phyloP scores from a whole-genome alignment of 2,113 vertebrate genomes.

The Anolis carolinensis region DNA sequence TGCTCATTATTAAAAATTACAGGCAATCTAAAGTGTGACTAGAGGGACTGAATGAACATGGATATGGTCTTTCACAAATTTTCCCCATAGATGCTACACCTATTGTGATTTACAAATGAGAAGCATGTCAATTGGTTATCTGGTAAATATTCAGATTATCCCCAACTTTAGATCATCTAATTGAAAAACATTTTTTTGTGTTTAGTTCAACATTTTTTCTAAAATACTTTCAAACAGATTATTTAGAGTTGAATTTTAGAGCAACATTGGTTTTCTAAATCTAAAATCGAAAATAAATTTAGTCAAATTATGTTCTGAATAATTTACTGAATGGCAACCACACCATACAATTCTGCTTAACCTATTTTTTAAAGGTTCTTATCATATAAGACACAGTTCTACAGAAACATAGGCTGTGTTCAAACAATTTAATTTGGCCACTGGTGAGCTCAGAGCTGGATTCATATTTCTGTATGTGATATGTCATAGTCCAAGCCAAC shows the following conservation, averaged over 20 bases:
- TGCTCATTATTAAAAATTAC: neutral
- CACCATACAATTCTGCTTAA: neutral
- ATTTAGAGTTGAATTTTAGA: neutral
- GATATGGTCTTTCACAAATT: neutral
- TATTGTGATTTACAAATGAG: neutral
- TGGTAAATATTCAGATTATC: neutral
- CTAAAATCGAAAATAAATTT: neutral
- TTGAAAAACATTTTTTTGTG: neutral
- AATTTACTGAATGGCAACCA: neutral
- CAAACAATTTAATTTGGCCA: neutral
- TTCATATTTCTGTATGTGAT: constrained; percentile 51
- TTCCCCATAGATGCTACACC: neutral
- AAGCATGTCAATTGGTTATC: neutral
- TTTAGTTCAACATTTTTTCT: neutral
- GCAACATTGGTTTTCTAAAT: neutral
- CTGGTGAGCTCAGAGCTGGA: constrained; percentile 32
- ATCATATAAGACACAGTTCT: constrained; percentile 53
- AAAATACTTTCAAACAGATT: neutral
- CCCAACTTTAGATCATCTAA: neutral
- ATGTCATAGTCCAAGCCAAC: constrained; percentile 64
- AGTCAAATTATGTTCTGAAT: neutral
- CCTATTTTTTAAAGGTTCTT: neutral
- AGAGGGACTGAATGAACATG: neutral
- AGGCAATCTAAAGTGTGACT: neutral
- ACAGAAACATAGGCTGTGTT: constrained; percentile 13